phyloP scores from a whole-genome alignment of 2,797 vertebrate species.

The Manis crassicaudata region DNA sequence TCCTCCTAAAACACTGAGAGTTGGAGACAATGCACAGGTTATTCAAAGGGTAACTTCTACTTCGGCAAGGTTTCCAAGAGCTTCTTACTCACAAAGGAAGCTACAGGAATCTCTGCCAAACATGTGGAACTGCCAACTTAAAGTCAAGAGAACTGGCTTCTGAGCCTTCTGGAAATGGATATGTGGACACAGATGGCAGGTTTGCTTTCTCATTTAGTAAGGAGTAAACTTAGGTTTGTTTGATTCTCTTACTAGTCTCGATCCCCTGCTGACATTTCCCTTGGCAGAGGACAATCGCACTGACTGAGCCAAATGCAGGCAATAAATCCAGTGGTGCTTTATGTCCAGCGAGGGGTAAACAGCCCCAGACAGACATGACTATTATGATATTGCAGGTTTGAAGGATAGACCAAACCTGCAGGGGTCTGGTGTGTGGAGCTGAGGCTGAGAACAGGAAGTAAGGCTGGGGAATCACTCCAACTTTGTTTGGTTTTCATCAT shows the following conservation, averaged over 20 bases:
- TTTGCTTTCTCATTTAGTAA: background rate
- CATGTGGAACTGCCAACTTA: background rate
- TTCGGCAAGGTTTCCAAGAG: conserved; percentile 17
- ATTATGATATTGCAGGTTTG: background rate
- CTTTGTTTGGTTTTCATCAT: background rate
- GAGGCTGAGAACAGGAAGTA: background rate
- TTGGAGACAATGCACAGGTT: conserved; percentile 29
- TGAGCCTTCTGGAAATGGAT: conserved; percentile 24
- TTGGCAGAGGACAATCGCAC: conserved; percentile 30
- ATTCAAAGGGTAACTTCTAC: conserved; percentile 26
- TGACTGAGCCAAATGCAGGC: conserved; percentile 26
- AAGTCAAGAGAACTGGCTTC: conserved; percentile 10
- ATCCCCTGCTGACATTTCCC: conserved; percentile 40
- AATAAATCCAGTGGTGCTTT: background rate
- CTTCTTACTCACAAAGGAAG: conserved; percentile 41
- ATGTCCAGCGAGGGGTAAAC: background rate
- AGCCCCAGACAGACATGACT: background rate
- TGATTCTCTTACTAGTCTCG: conserved; percentile 46
- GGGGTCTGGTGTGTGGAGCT: background rate
- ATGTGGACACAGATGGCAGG: conserved; percentile 16
- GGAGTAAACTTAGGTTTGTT: conserved; percentile 37
- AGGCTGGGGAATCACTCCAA: background rate
- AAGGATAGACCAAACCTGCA: background rate
- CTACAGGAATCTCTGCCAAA: conserved; percentile 1
- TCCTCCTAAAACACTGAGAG: conserved; percentile 41